Conservation (phyloP, 2,797 vertebrate species). For the Etheostoma perlongum region DNA sequence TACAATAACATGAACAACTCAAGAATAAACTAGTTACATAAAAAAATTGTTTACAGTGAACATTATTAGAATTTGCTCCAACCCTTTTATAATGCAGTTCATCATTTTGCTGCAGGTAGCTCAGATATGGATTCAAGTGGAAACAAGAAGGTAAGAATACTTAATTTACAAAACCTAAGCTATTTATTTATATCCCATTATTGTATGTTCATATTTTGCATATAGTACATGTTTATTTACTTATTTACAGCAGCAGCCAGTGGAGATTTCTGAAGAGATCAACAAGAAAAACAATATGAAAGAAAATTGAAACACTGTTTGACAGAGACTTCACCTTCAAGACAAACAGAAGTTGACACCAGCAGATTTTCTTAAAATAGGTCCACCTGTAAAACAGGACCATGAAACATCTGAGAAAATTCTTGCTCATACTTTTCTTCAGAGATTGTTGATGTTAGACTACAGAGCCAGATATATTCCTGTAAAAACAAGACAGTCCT, state of each 20-base stretch:
- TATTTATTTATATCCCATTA: too few relatives aligned
- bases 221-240: neutral
- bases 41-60: too few relatives aligned
- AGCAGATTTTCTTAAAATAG: constrained; percentile 53
- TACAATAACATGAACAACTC: too few relatives aligned
- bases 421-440: constrained; percentile 58
- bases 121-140: too few relatives aligned
- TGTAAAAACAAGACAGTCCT: constrained; percentile 22
- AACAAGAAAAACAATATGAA: neutral
- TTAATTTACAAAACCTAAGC: too few relatives aligned
- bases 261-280: neutral
- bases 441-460: constrained; percentile 78
- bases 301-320: constrained; percentile 20
- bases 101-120: too few relatives aligned
- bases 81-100: too few relatives aligned
- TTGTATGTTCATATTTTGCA: too few relatives aligned
- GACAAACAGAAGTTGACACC: constrained; percentile 42
- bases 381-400: constrained; percentile 21
- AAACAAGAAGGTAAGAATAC: too few relatives aligned
- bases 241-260: neutral
- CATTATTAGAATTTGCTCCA: too few relatives aligned
- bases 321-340: constrained; percentile 48
- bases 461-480: constrained; percentile 73
- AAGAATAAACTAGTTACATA: too few relatives aligned
- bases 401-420: constrained; percentile 31